Evolutionary conservation across 2,888 invertebrate species (phyloP), one percentile per base, ranked within the genome.

Genomic region (Diadegma fenestrale): DNA sequence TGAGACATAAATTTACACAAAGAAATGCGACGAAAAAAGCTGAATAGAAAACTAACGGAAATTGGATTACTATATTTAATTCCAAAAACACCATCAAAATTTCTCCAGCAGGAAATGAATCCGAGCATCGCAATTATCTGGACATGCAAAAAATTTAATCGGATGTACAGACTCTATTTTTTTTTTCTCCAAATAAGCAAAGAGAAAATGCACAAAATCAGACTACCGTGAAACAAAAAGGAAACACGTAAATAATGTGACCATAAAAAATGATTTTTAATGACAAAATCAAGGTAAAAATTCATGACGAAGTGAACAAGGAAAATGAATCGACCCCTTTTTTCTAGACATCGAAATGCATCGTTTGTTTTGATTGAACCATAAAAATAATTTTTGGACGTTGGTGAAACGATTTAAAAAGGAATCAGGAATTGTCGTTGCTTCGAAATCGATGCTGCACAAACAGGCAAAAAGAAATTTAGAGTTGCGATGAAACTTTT

Each of bases 181-280:
- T n/a, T n/a, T 6, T 66, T 12, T 0, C 6, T 37, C 37, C 2
- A 5, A 7, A 5, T 17, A 30, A 54, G 66, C 17, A 1, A 8
- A 14, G 22, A 45, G 22, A 72, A n/a, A 68, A 68, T 69, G 4
- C 26, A 37, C 45, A 19, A 12, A 5, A 26, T 26, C 12, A 77
- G 54, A 51, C 30, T 58, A 37, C 26, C 26, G 33, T 72, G 72
- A 72, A 66, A 68, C 71, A 48, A 51, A 58, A 77, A 61, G 69
- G 73, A 75, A 64, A n/a, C n/a, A 80, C 51, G 64, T 8, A 43
- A n/a, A 51, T 61, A 64, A 37, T 7, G 26, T 54, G 14, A 26
- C 19, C 26, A 58, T 19, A 10, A 22, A 58, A 14, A 58, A 58
- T 45, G 12, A 33, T 33, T 63, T 17, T 30, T 8, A 63, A 17